Evolutionary conservation across 2,797 vertebrate species (phyloP).

Genomic region (Otolemur crassicaudatus): DNA sequence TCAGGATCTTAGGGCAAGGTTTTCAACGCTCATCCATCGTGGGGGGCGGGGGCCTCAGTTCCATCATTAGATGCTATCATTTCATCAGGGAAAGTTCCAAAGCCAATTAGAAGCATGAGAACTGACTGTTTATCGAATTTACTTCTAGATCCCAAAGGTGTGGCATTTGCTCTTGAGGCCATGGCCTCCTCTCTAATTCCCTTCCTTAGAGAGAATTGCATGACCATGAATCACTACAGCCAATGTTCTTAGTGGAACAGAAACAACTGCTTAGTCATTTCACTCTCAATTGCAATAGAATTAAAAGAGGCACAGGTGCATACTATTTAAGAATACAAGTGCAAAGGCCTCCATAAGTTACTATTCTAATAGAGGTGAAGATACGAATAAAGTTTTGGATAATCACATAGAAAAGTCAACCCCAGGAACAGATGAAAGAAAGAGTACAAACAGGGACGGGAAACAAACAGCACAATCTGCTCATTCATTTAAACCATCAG

Average conservation of each 20-base stretch:
- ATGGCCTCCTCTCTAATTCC: neutral
- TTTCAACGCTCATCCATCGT: neutral
- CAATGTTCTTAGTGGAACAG: neutral
- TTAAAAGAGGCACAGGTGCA: neutral
- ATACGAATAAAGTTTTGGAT: neutral
- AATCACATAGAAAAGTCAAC: neutral
- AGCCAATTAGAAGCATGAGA: neutral
- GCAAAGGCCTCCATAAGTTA: too few relatives aligned
- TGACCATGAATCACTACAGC: neutral
- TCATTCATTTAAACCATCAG: neutral
- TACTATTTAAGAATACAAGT: neutral
- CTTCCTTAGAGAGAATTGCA: neutral
- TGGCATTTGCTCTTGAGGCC: neutral
- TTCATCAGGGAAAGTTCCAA: neutral
- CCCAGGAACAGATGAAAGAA: neutral
- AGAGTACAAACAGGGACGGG: neutral
- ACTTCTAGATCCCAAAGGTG: accelerated
- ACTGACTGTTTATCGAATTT: neutral
- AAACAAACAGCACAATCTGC: neutral
- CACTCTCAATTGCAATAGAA: neutral
- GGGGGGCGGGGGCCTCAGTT: neutral
- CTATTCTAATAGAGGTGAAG: neutral
- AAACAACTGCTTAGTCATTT: neutral
- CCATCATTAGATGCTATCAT: neutral
- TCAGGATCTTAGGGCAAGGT: neutral